Conservation (phyloP, 2,113 vertebrate species). For the Chlorodrepanis virens region DNA sequence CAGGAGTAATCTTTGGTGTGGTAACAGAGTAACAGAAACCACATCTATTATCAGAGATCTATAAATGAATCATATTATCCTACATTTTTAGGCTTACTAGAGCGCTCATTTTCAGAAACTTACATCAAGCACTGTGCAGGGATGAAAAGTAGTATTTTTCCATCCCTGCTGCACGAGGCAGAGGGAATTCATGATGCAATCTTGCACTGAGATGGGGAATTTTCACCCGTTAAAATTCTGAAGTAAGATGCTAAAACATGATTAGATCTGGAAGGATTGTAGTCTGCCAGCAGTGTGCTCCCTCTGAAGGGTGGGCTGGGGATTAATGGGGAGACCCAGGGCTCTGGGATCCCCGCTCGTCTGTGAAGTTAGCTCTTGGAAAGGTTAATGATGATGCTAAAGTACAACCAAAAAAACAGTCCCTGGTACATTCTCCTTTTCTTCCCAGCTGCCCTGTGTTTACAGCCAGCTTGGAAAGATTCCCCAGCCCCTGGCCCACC, state of each 20-base stretch:
- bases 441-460: background rate
- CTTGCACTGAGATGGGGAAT: slow-evolving; percentile 5
- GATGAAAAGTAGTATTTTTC: slow-evolving; percentile 68
- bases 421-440: no score
- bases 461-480: background rate
- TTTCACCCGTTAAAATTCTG: slow-evolving; percentile 39
- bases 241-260: slow-evolving; percentile 40
- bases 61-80: slow-evolving; percentile 51
- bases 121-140: slow-evolving; percentile 43
- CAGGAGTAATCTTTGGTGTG: slow-evolving; percentile 28
- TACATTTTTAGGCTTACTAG: slow-evolving; percentile 50
- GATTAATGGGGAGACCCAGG: background rate
- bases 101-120: slow-evolving; percentile 69
- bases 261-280: background rate
- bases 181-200: slow-evolving; percentile 40
- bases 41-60: slow-evolving; percentile 52
- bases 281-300: background rate
- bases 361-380: background rate
- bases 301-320: background rate
- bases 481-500: accelerated
- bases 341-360: background rate
- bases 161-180: slow-evolving; percentile 37
- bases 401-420: background rate
- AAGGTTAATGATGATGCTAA: background rate
- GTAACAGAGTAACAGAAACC: slow-evolving; percentile 49